These are phyloP conservation scores for Oscheius sp. DNA, from an alignment of 2,888 invertebrate genomes.

Conservation along the genomic window DNA sequence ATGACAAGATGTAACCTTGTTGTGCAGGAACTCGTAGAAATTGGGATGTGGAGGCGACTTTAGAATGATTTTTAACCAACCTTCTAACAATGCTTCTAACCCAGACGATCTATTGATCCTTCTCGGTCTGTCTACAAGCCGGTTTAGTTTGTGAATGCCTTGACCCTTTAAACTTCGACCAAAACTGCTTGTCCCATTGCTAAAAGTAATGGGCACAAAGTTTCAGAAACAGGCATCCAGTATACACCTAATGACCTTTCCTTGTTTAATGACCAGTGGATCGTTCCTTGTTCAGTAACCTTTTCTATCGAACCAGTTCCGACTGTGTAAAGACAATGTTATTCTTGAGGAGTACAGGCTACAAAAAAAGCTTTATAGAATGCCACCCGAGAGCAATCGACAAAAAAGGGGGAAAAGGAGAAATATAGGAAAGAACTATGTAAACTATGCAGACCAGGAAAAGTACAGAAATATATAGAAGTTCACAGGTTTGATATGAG, in stretches of 20 bases:
- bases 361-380: neutral
- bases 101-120: too few species aligned
- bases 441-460: neutral
- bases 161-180: neutral
- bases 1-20: too few species aligned
- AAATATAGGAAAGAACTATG: neutral
- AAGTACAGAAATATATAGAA: conserved; percentile 3
- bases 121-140: neutral
- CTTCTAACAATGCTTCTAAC: neutral
- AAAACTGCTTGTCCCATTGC: too few species aligned
- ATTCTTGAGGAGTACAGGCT: neutral
- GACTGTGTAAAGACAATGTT: too few species aligned
- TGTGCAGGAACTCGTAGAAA: too few species aligned
- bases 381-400: conserved; percentile 3
- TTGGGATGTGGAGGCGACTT: too few species aligned
- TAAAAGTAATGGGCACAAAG: too few species aligned
- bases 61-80: neutral
- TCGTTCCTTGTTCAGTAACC: too few species aligned
- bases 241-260: too few species aligned
- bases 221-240: too few species aligned
- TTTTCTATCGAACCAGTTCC: too few species aligned
- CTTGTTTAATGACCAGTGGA: too few species aligned
- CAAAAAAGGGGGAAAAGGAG: neutral
- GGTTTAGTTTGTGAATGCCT: neutral
- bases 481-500: neutral